Conservation (phyloP, 2,113 vertebrate genomes). For the Callipepla squamata region DNA sequence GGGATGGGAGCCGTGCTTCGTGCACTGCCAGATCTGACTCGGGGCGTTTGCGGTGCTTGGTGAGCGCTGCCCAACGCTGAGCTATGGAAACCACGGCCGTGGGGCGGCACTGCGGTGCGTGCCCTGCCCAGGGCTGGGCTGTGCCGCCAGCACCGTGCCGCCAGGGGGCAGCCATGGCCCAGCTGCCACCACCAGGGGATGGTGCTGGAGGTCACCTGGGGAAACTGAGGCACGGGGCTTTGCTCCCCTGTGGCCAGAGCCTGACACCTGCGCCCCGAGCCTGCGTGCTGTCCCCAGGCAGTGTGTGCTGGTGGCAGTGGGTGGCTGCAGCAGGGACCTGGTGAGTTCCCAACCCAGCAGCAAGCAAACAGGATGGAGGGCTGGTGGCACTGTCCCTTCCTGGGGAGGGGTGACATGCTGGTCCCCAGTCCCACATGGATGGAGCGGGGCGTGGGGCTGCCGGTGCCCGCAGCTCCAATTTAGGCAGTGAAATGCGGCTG, state of each 20-base stretch:
- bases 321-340: background rate
- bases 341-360: background rate
- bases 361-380: background rate
- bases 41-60: fast-evolving
- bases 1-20: fast-evolving
- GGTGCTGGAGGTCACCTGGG: background rate
- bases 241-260: background rate
- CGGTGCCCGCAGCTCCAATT: background rate
- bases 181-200: background rate
- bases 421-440: background rate
- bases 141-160: background rate
- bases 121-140: too few species aligned
- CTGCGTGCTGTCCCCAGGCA: background rate
- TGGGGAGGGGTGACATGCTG: too few species aligned
- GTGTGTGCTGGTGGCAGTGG: background rate
- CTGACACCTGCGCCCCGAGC: background rate
- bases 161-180: constrained; percentile 31
- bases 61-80: fast-evolving
- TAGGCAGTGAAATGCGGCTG: background rate
- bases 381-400: background rate
- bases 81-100: background rate
- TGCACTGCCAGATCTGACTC: background rate
- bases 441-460: background rate
- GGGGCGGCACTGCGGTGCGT: fast-evolving
- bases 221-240: background rate